These are phyloP conservation scores for Cremastinae sp. DNA, from an alignment of 2,888 invertebrate species.

Conservation along the genomic window DNA sequence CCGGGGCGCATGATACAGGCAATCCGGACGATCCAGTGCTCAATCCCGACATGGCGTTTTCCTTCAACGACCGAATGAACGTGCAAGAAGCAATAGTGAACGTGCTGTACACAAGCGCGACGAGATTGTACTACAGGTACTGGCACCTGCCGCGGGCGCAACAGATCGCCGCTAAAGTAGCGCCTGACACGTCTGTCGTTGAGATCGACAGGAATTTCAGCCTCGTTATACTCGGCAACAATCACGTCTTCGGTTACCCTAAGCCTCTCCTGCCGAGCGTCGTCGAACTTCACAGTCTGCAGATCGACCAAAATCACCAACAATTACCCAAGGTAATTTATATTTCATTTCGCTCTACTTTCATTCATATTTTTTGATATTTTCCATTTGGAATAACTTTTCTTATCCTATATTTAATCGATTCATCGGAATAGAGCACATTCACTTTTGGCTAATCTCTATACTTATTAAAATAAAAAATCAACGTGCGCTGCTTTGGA, in stretches of 20 bases:
- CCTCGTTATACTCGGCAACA: conserved; percentile 75
- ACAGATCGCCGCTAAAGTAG: conserved; percentile 70
- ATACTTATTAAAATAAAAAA: no score
- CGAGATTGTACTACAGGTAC: conserved; percentile 73
- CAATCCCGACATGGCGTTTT: conserved; percentile 76
- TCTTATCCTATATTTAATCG: no score
- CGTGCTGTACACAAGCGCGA: conserved; percentile 72
- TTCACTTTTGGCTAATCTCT: no score
- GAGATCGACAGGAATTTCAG: conserved; percentile 75
- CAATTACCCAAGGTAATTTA: conserved; percentile 67
- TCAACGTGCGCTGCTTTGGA: no score
- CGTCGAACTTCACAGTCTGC: conserved; percentile 75
- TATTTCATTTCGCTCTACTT: neutral
- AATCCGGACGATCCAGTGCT: conserved; percentile 76
- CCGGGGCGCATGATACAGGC: conserved; percentile 65
- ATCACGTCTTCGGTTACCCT: conserved; percentile 75
- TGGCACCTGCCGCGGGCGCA: conserved; percentile 73
- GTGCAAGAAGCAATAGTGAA: conserved; percentile 70
- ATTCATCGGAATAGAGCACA: no score
- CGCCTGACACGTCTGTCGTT: conserved; percentile 67
- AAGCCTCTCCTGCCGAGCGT: conserved; percentile 75
- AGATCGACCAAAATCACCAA: conserved; percentile 67
- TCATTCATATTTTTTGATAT: neutral
- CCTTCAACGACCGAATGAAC: conserved; percentile 73
- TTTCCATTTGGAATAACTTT: neutral